These are phyloP conservation scores for Cataglyphis livida DNA, from an alignment of 2,888 invertebrate genomes.

Conservation along the genomic window DNA sequence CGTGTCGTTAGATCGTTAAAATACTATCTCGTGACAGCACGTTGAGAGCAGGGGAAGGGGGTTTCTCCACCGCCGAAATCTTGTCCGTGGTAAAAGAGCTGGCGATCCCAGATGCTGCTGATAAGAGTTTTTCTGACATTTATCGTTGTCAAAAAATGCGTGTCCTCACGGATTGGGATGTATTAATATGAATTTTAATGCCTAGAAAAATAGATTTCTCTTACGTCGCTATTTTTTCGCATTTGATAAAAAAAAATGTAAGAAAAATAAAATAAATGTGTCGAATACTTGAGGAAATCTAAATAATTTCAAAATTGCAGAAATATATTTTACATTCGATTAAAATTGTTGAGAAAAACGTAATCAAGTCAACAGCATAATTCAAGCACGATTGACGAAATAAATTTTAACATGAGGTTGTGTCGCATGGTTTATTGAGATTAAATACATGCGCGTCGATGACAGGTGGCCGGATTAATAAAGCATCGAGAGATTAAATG, in stretches of 20 bases:
- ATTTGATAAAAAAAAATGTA: background rate
- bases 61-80: conserved; percentile 40
- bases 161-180: background rate
- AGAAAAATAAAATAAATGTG: background rate
- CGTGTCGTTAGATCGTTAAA: conserved; percentile 84
- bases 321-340: background rate
- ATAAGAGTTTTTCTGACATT: conserved; percentile 68
- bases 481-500: conserved; percentile 77
- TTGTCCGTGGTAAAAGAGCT: conserved; percentile 43
- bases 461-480: conserved; percentile 76
- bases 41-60: conserved; percentile 67
- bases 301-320: background rate
- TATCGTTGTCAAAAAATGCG: background rate
- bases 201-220: background rate
- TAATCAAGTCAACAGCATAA: background rate
- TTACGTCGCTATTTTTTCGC: background rate
- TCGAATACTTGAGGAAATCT: background rate
- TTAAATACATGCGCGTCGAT: conserved; percentile 69
- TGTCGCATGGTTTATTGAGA: conserved; percentile 25
- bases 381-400: conserved; percentile 3
- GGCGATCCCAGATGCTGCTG: conserved; percentile 54
- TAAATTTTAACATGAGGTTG: background rate
- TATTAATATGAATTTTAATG: background rate
- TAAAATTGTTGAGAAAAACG: background rate
- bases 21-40: conserved; percentile 78